Evolutionary conservation across 2,888 invertebrate species (phyloP).

Genomic region (Hirtodrosophila cameraria): DNA sequence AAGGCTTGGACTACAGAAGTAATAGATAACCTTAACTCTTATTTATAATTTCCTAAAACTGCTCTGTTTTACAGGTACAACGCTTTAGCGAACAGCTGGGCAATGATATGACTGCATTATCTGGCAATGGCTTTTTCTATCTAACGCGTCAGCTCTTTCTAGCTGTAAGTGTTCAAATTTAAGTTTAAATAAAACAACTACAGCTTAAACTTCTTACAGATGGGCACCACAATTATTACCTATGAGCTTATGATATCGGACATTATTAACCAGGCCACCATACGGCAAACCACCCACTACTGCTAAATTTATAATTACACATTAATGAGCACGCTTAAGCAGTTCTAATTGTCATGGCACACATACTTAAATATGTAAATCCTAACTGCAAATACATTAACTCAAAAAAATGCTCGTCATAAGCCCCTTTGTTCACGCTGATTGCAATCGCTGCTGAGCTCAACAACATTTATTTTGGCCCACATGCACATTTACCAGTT

Average conservation of each 20-base stretch:
- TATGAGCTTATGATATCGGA: conserved; percentile 88
- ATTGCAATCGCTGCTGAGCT: conserved; percentile 25
- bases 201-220: conserved; percentile 75
- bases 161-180: conserved; percentile 57
- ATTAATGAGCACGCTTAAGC: conserved; percentile 16
- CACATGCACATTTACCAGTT: conserved; percentile 15
- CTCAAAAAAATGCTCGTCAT: conserved; percentile 32
- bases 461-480: not conserved
- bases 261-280: conserved; percentile 77
- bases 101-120: conserved; percentile 79
- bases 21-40: not conserved
- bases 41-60: not conserved
- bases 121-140: conserved; percentile 81
- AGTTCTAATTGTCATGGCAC: conserved; percentile 48
- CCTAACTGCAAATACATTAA: conserved; percentile 40
- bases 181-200: too few species aligned
- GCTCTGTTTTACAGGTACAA: conserved; percentile 61
- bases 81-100: conserved; percentile 80
- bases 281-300: conserved; percentile 72
- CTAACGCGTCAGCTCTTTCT: conserved; percentile 81
- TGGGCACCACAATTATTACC: conserved; percentile 87
- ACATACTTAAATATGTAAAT: conserved; percentile 35
- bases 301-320: conserved; percentile 44
- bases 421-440: conserved; percentile 24
- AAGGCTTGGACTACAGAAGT: conserved; percentile 85